Evolutionary conservation across 2,888 invertebrate species (phyloP).

Genomic region (Archips crataeganus): DNA sequence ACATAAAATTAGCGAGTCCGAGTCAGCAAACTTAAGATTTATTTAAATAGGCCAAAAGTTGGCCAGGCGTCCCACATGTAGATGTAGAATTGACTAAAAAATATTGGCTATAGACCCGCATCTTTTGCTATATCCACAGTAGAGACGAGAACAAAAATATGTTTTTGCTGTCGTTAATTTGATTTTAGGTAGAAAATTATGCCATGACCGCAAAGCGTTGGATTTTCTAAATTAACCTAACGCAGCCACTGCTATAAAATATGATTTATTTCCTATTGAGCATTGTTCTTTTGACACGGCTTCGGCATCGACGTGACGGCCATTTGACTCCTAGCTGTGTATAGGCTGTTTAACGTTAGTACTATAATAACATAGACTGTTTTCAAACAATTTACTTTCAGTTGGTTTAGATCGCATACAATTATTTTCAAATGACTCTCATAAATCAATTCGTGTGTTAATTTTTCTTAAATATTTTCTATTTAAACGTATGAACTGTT

Average conservation of each 20-base stretch:
- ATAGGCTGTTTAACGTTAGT: slow-evolving; percentile 12
- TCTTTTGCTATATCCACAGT: too few species aligned
- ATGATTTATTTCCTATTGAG: slow-evolving; percentile 44
- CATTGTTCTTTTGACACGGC: slow-evolving; percentile 41
- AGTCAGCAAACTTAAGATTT: too few species aligned
- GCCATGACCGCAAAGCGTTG: slow-evolving; percentile 21
- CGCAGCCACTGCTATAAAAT: slow-evolving; percentile 33
- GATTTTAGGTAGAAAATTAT: not conserved
- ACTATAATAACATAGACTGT: slow-evolving; percentile 16
- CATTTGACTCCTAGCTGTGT: slow-evolving; percentile 12
- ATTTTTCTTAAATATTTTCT: too few species aligned
- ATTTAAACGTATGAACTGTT: too few species aligned
- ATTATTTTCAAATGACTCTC: not conserved
- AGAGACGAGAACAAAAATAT: too few species aligned
- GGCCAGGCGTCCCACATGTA: too few species aligned
- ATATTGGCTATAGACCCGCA: too few species aligned
- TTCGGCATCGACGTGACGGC: slow-evolving; percentile 10
- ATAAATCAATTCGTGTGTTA: not conserved
- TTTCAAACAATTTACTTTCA: slow-evolving; percentile 14
- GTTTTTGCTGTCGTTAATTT: too few species aligned
- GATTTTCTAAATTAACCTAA: slow-evolving; percentile 25
- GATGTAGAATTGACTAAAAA: too few species aligned
- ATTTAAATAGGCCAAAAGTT: too few species aligned
- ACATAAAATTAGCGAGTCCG: too few species aligned
- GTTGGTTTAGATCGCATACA: not conserved